These are phyloP conservation scores for Ormyrus rosae DNA, from an alignment of 2,888 invertebrate species.

Conservation along the genomic window DNA sequence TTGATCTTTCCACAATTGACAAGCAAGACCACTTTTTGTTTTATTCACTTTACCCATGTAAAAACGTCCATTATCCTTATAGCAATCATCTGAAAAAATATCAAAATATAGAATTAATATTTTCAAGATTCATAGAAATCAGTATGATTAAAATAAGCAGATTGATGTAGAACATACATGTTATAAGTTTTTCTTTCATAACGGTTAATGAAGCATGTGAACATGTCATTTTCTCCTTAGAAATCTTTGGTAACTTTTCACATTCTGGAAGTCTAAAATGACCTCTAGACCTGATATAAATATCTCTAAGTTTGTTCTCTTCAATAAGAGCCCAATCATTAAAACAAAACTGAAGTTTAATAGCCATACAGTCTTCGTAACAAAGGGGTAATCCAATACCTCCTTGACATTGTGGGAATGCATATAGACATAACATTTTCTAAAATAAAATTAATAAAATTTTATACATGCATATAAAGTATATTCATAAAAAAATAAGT, in stretches of 20 bases:
- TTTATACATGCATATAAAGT: neutral
- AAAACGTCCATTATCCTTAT: constrained; percentile 90
- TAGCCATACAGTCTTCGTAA: constrained; percentile 95
- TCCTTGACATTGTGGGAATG: constrained; percentile 91
- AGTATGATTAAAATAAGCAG: constrained; percentile 9
- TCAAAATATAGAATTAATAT: constrained; percentile 10
- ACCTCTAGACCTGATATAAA: constrained; percentile 87
- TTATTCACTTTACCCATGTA: constrained; percentile 93
- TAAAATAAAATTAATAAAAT: constrained; percentile 63
- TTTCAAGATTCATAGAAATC: constrained; percentile 8
- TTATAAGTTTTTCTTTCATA: constrained; percentile 87
- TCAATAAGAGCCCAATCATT: constrained; percentile 95
- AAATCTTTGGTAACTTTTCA: constrained; percentile 85
- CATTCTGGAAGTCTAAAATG: constrained; percentile 94
- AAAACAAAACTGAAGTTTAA: constrained; percentile 93
- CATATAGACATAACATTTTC: constrained; percentile 93
- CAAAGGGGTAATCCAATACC: constrained; percentile 88
- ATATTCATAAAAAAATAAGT: neutral
- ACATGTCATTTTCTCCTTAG: constrained; percentile 83
- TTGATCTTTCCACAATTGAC: constrained; percentile 94
- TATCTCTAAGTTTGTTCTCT: constrained; percentile 88
- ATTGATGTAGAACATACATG: constrained; percentile 79
- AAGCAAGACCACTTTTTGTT: constrained; percentile 88
- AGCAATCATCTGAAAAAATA: constrained; percentile 84
- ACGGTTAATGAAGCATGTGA: constrained; percentile 91